Base-by-base conservation (phyloP, 1,140 invertebrate genomes). In the Dendroctonus ponderosae region DNA sequence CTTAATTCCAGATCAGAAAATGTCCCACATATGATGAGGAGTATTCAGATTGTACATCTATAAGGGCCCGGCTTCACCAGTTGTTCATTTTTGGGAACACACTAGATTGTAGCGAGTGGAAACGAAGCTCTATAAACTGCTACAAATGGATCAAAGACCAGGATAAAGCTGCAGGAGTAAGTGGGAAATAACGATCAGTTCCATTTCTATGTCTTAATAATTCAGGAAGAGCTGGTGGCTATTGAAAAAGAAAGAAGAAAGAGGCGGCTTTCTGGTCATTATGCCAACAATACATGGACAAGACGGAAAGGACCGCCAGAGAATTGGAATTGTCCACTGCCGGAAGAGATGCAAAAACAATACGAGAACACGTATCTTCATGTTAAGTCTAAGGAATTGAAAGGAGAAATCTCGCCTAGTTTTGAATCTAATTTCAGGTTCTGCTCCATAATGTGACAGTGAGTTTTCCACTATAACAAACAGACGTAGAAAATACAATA, bases 1-100 rank as follows among this genome's bases (percentile, higher is more conserved):
- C 14, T 44, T 59, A 6, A 49, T 49, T 61, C 7, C 69, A 91
- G 89, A 85, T 91, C 46, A 81, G 88, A 72, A 85, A 88, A 7
- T 93, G 91, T 80, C 73, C 82, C 11, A 51, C 85, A 4, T 94
- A 94, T 76, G 83, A 88, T 70, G 89, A 90, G 62, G 91, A 94
- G 81, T 91, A 90, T 72, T 81, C 82, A 40, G 91, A 93, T 64
- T 95, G 92, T 75, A 87, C 74, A 62, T 86, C 88, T 69, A 80
- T 91, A 9, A 86, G 80, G 79, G 88, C 81, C 8, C 82, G 91
- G 69, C 92, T 95, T 76, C 87, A 96, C 77, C 93, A 96, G 77
- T 90, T 93, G 75, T 96, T 93, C 76, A 84, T 93, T 50, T 82
- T 82, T 79, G 93, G 93, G 5, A 78, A 91, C 73, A 76, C 77